Conservation (phyloP, 1,140 invertebrate species). For the Hermatobates lingyangjiaoensis region DNA sequence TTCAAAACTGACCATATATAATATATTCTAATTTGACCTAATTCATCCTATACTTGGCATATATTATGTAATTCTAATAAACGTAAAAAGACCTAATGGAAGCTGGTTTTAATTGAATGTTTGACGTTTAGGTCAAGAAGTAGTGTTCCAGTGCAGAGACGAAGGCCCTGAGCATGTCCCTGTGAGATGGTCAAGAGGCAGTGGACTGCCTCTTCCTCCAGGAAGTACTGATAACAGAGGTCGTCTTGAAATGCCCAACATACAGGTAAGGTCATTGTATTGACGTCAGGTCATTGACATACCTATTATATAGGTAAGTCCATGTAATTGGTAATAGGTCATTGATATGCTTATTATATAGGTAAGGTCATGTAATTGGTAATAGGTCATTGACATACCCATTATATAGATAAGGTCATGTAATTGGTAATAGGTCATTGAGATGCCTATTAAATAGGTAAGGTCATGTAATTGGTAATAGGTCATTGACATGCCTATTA, state of each 20-base stretch:
- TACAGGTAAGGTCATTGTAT: slow-evolving; percentile 38
- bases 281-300: no score
- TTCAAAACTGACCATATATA: neutral
- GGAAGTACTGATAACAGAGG: slow-evolving; percentile 41
- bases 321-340: no score
- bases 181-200: slow-evolving; percentile 54
- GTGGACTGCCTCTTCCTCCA: slow-evolving; percentile 45
- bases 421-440: no score
- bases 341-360: no score
- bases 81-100: neutral
- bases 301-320: no score
- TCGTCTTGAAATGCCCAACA: slow-evolving; percentile 66
- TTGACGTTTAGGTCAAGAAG: slow-evolving; percentile 49
- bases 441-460: no score
- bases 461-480: no score
- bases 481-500: no score
- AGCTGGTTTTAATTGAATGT: neutral
- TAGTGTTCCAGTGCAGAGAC: slow-evolving; percentile 79
- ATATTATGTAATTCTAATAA: neutral
- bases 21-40: neutral
- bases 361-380: no score
- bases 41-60: neutral
- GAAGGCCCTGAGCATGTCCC: slow-evolving; percentile 53
- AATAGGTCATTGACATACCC: no score
- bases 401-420: no score